Evolutionary conservation across 2,113 vertebrate genomes (phyloP).

Genomic region (Aix galericulata): DNA sequence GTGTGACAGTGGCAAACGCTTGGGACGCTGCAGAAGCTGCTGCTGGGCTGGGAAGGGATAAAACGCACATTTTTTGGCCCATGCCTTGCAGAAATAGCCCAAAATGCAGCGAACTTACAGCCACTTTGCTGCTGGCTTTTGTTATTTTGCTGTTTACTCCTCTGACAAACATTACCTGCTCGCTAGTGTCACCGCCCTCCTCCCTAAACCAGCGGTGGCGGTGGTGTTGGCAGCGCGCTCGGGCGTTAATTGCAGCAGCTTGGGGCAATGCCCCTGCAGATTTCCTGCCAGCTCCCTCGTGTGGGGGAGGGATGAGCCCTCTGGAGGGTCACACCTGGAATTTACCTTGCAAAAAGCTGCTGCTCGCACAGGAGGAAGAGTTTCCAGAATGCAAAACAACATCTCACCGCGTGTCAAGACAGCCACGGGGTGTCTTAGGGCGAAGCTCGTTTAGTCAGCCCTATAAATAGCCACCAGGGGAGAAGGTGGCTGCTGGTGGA

Average conservation of each 20-base stretch:
- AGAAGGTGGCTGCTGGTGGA: not conserved
- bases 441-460: not conserved
- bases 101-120: not conserved
- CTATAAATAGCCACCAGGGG: not conserved
- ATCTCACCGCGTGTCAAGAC: fast-evolving
- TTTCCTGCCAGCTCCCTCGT: not conserved
- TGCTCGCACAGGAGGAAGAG: not conserved
- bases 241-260: not conserved
- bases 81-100: not conserved
- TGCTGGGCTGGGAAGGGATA: not conserved
- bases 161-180: not conserved
- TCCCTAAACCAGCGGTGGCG: not conserved
- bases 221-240: not conserved
- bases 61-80: not conserved
- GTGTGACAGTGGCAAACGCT: not conserved
- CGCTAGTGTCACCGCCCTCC: not conserved
- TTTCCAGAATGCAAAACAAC: not conserved
- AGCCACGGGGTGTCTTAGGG: not conserved
- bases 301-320: not conserved
- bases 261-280: not conserved
- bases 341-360: not conserved
- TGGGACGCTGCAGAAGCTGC: not conserved
- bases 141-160: not conserved
- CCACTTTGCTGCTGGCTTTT: fast-evolving
- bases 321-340: not conserved